Base-by-base conservation (phyloP, 2,888 invertebrate species). In the Lasioglossum zephyrum region DNA sequence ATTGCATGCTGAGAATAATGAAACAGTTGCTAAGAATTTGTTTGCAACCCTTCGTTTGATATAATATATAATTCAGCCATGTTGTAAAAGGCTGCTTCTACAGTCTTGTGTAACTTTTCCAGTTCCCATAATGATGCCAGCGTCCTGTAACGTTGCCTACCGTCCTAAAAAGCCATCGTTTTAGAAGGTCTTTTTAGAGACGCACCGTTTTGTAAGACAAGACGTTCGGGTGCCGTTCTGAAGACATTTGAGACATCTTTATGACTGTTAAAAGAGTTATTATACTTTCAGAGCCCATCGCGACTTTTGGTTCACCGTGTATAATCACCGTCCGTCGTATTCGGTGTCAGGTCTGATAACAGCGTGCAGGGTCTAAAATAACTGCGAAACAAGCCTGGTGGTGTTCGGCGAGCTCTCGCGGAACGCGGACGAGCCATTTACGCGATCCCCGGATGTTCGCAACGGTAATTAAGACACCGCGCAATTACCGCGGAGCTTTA, bases 391-490 rank as follows among this genome's bases (percentile, higher is more conserved):
- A 26, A 60, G n/a, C 5, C 13, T 16, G 66, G 4, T 31, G 36
- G 53, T 39, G 53, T 57, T 53, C 53, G 22, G 22, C 74, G n/a
- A 60, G 60, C 4, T 60, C 26, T n/a, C 13, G 60, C n/a, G 9
- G 70, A 47, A 53, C 57, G 22, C 75, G 69, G 44, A 26, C 78
- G 76, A 73, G 36, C 31, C 36, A 66, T 84, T 84, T 82, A 81
- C 47, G 74, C 73, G 44, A 57, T 22, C 69, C 69, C 36, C 39
- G 39, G 39, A 69, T 18, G 69, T 69, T 39, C 39, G 22, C 69
- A 22, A 22, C 73, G 76, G 79, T 88, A 91, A 91, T 91, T 91
- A 91, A 87, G 87, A 87, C 77, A 73, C 75, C 49, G 49, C 41
- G 84, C 83, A 82, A 86, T 86, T 88, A 90, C 87, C 70, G 63